Base-by-base conservation (phyloP, 2,113 vertebrate species). In the Ceyx cyanopectus region DNA sequence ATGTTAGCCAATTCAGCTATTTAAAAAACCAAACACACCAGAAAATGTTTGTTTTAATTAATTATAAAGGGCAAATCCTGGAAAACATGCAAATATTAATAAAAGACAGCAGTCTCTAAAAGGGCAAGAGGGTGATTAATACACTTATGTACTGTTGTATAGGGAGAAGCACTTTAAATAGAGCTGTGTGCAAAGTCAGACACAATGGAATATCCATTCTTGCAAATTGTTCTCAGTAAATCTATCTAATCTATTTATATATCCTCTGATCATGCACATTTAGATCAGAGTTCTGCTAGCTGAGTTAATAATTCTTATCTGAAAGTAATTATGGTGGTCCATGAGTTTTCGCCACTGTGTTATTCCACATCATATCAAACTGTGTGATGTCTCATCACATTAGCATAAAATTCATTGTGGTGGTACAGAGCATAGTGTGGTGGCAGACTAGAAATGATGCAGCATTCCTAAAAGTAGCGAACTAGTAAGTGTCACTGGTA, bases 231-330 rank as follows among this genome's bases (percentile, higher is more conserved):
- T 86, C 76, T 92, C 78, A 63, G 51, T 92, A 95, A 96, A 96
- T 89, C 85, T 90, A 86, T 90, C 58, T 92, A 86, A 94, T 94
- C 69, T 96, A 96, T 96, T 97, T 96, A 97, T 96, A 95, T 97
- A 91, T 94, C 82, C 40, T 81, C 77, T 89, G 87, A 96, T 94
- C 87, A 69, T 95, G 51, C 78, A 69, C 92, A 89, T 94, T 97
- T 95, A 94, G 61, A 87, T 91, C 85, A 32, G 14, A 90, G 74
- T 88, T 95, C 89, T 95, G 91, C 92, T 87, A 96, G 84, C 81
- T 88, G 95, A 95, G 58, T 80, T 96, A 95, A 88, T 95, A 95
- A 96, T 96, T 97, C 53, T 88, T 93, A 94, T 89, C 65, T 94
- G 89, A 80, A 93, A 94, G 91, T 87, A 83, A 91, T 95, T 94